These are phyloP conservation scores for Platygyra sinensis DNA, from an alignment of 64 coral and sea anemone genomes.

Conservation along the genomic window DNA sequence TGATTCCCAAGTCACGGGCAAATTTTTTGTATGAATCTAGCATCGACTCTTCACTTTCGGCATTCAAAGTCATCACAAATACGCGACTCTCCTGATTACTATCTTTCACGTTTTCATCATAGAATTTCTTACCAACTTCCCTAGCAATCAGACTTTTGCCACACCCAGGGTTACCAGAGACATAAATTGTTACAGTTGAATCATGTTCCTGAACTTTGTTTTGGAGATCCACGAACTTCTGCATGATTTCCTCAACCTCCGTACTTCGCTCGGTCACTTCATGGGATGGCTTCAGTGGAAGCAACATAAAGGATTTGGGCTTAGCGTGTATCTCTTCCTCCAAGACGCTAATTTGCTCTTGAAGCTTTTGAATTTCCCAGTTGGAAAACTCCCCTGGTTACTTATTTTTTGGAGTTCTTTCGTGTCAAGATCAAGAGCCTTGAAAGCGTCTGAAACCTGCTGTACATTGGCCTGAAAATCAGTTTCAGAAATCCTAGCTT, in stretches of 20 bases:
- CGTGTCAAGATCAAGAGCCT: constrained; percentile 24
- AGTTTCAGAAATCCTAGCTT: constrained; percentile 16
- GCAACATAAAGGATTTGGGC: constrained; percentile 26
- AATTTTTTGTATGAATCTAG: constrained; percentile 44
- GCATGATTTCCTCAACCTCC: neutral
- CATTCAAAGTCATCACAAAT: constrained; percentile 69
- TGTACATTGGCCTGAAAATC: constrained; percentile 35
- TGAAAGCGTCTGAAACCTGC: constrained; percentile 18
- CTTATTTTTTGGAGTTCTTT: constrained; percentile 14
- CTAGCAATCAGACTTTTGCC: constrained; percentile 18
- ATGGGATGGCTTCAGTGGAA: constrained; percentile 62
- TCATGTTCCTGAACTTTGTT: neutral
- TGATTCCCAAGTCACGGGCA: neutral
- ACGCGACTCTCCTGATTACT: neutral
- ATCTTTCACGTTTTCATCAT: neutral
- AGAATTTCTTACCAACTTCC: neutral
- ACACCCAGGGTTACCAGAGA: neutral
- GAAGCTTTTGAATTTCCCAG: constrained; percentile 15
- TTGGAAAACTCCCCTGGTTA: constrained; percentile 12
- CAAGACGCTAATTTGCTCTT: constrained; percentile 17
- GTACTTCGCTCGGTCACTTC: neutral
- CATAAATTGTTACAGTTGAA: neutral
- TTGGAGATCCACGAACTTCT: neutral
- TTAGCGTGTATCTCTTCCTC: neutral
- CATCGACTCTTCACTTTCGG: constrained; percentile 18